Percentiles rank a stretch among this genome's conserved stretches.
Evolutionary conservation across 2,888 invertebrate species (phyloP).

Genomic region (Drosophila villosipedis): DNA sequence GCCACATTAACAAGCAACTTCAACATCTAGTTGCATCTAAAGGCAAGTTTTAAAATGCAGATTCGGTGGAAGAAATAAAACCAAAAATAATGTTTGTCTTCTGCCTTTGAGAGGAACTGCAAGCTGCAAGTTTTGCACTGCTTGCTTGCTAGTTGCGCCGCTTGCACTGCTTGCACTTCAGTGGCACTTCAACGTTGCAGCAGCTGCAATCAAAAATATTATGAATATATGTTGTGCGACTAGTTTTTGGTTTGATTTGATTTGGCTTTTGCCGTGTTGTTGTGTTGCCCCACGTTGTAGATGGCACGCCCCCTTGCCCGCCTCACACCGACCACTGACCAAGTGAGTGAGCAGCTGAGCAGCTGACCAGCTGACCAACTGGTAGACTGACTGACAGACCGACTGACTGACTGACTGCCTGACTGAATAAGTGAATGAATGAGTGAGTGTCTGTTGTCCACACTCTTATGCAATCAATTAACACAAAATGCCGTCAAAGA

Average conservation of each 20-base stretch:
- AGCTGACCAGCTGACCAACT: slow-evolving; percentile 11
- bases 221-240: slow-evolving; percentile 69
- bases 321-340: slow-evolving; percentile 14
- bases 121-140: not conserved
- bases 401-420: slow-evolving; percentile 1
- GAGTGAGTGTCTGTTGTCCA: slow-evolving; percentile 43
- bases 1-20: too few relatives aligned
- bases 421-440: slow-evolving; percentile 9
- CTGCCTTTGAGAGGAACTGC: not conserved
- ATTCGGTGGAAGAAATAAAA: not conserved
- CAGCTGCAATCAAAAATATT: slow-evolving; percentile 30
- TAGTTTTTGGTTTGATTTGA: slow-evolving; percentile 53
- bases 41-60: not conserved
- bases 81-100: not conserved
- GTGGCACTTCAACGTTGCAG: slow-evolving; percentile 25
- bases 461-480: slow-evolving; percentile 78
- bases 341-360: slow-evolving; percentile 12
- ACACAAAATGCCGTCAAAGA: slow-evolving; percentile 63
- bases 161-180: slow-evolving; percentile 2
- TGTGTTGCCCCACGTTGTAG: slow-evolving; percentile 42
- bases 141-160: not conserved
- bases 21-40: not conserved
- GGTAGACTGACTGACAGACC: slow-evolving; percentile 5
- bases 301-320: slow-evolving; percentile 33
- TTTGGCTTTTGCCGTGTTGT: slow-evolving; percentile 4